These are phyloP conservation scores for Dendrolimus houi DNA, from an alignment of 2,888 invertebrate species.

Conservation along the genomic window DNA sequence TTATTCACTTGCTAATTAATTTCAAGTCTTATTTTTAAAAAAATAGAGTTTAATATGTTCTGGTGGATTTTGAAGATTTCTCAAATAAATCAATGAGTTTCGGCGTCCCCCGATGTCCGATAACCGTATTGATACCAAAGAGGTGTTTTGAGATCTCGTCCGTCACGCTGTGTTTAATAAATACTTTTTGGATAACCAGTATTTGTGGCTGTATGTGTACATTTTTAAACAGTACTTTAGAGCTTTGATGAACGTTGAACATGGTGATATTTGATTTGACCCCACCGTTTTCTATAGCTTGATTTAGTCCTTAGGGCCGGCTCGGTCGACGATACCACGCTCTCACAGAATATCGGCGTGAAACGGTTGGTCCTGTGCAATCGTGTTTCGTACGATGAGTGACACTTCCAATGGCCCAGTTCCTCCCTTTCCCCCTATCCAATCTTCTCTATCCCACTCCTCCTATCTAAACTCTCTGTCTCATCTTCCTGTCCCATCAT, in stretches of 20 bases:
- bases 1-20: slow-evolving; percentile 6
- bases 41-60: slow-evolving; percentile 11
- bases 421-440: no score
- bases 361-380: no score
- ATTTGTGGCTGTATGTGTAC: slow-evolving; percentile 13
- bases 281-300: no score
- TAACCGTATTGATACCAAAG: slow-evolving; percentile 39
- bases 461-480: no score
- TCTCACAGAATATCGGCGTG: no score
- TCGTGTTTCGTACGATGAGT: no score
- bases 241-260: neutral
- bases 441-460: no score
- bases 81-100: slow-evolving; percentile 46
- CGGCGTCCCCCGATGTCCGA: slow-evolving; percentile 40
- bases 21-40: slow-evolving; percentile 5
- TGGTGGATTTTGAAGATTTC: slow-evolving; percentile 22
- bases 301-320: no score
- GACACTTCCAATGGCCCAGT: no score
- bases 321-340: no score
- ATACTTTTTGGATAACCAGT: slow-evolving; percentile 23
- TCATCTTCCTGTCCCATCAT: no score
- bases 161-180: slow-evolving; percentile 37
- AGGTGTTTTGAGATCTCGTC: slow-evolving; percentile 44
- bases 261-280: neutral
- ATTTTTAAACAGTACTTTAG: slow-evolving; percentile 7